Conservation (phyloP, 2,888 invertebrate genomes). For the Neoaliturus tenellus region DNA sequence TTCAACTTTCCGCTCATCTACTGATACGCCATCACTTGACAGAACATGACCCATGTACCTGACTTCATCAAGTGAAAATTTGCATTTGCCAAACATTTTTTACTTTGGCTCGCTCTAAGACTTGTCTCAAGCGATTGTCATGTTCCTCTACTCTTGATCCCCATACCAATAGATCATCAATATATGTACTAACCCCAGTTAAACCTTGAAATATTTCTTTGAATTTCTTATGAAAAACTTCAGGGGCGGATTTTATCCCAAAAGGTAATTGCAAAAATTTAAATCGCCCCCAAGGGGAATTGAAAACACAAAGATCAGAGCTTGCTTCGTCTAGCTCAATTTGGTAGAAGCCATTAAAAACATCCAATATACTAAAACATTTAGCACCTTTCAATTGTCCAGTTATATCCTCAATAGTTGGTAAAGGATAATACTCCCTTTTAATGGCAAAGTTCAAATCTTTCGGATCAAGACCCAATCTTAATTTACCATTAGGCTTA, state of each 20-base stretch:
- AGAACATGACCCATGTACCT: constrained; percentile 23
- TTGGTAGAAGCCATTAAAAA: neutral
- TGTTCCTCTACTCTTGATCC: neutral
- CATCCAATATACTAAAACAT: neutral
- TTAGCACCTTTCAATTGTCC: constrained; percentile 15
- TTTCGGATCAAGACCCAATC: neutral
- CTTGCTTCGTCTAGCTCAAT: neutral
- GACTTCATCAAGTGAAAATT: neutral
- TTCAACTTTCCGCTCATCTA: constrained; percentile 63
- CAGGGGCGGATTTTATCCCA: neutral
- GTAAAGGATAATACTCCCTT: neutral
- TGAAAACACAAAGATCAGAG: neutral
- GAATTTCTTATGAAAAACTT: neutral
- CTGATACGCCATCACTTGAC: constrained; percentile 59
- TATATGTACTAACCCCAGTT: neutral
- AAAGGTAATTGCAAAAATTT: neutral
- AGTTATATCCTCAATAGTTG: constrained; percentile 14
- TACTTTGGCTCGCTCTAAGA: neutral
- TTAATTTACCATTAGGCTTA: constrained; percentile 22
- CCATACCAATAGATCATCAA: constrained; percentile 25
- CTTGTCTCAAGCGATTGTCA: neutral
- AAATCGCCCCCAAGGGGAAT: neutral
- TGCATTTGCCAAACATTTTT: neutral
- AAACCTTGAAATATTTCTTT: neutral
- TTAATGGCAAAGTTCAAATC: neutral